Conservation (phyloP, 2,113 vertebrate species). For the Crypturellus undulatus region DNA sequence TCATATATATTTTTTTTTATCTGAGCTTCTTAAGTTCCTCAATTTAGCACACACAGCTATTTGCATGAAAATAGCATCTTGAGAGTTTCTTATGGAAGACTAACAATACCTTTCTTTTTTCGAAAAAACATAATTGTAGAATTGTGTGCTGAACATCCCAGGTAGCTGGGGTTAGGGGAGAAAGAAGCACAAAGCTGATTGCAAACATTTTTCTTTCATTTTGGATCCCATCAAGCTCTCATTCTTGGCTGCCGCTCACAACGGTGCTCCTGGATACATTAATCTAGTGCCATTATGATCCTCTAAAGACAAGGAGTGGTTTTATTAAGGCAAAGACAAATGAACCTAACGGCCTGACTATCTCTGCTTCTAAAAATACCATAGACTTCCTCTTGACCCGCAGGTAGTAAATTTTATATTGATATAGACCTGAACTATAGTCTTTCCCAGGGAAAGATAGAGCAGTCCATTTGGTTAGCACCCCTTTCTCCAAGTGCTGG, state of each 20-base stretch:
- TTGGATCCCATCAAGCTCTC: slow-evolving; percentile 48
- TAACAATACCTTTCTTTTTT: neutral
- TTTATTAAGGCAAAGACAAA: slow-evolving; percentile 47
- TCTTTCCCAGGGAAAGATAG: neutral
- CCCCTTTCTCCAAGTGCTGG: neutral
- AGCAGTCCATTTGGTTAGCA: neutral
- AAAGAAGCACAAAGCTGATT: slow-evolving; percentile 44
- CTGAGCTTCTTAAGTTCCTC: slow-evolving; percentile 21
- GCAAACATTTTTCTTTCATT: slow-evolving; percentile 67
- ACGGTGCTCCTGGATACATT: slow-evolving; percentile 11
- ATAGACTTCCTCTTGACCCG: neutral
- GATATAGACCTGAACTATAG: neutral
- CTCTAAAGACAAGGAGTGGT: slow-evolving; percentile 16
- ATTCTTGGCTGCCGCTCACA: slow-evolving; percentile 54
- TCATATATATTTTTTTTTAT: neutral
- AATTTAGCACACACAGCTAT: slow-evolving; percentile 61
- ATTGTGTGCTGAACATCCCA: slow-evolving; percentile 49
- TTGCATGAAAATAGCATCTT: slow-evolving; percentile 65
- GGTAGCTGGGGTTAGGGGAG: slow-evolving; percentile 26
- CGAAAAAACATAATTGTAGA: slow-evolving; percentile 26
- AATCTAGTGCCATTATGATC: slow-evolving; percentile 40
- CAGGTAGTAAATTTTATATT: neutral
- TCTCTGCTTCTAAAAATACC: slow-evolving; percentile 19
- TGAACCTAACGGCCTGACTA: neutral
- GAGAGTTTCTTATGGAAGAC: slow-evolving; percentile 40